These are phyloP conservation scores for Limenitis arthemis DNA, from an alignment of 2,888 invertebrate genomes.

Conservation along the genomic window DNA sequence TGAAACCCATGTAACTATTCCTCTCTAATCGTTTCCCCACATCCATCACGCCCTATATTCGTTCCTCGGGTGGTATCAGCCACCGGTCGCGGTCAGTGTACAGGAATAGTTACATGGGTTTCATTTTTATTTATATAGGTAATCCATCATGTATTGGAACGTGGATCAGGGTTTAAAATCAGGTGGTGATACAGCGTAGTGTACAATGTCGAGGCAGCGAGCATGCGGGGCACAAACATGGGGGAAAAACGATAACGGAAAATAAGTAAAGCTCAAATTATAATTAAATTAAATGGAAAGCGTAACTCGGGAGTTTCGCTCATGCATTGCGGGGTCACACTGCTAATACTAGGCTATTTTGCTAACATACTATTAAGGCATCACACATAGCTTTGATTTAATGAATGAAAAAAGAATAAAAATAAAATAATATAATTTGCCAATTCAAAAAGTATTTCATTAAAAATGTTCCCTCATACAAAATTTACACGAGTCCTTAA, in stretches of 20 bases:
- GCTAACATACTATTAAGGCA: not conserved
- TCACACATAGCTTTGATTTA: conserved; percentile 1
- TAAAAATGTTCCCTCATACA: too few relatives aligned
- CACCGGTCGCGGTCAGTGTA: too few relatives aligned
- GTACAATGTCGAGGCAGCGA: conserved; percentile 45
- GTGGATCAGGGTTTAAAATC: not conserved
- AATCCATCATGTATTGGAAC: conserved; percentile 40
- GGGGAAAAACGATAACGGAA: conserved; percentile 53
- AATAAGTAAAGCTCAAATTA: conserved; percentile 45
- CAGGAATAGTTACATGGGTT: not conserved
- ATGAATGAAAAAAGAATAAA: not conserved
- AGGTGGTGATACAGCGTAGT: conserved; percentile 47
- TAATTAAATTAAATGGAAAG: conserved; percentile 23
- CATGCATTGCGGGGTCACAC: conserved; percentile 51
- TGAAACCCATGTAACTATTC: too few relatives aligned
- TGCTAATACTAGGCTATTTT: not conserved
- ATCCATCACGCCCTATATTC: too few relatives aligned
- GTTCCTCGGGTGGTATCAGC: too few relatives aligned
- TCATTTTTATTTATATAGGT: not conserved
- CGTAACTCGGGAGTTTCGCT: conserved; percentile 27
- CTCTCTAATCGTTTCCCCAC: too few relatives aligned
- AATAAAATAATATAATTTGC: too few relatives aligned
- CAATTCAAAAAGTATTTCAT: too few relatives aligned
- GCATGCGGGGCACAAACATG: conserved; percentile 59
- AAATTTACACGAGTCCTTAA: too few relatives aligned